These are phyloP conservation scores for Chloropsis hardwickii DNA, from an alignment of 2,113 vertebrate genomes.

Conservation along the genomic window DNA sequence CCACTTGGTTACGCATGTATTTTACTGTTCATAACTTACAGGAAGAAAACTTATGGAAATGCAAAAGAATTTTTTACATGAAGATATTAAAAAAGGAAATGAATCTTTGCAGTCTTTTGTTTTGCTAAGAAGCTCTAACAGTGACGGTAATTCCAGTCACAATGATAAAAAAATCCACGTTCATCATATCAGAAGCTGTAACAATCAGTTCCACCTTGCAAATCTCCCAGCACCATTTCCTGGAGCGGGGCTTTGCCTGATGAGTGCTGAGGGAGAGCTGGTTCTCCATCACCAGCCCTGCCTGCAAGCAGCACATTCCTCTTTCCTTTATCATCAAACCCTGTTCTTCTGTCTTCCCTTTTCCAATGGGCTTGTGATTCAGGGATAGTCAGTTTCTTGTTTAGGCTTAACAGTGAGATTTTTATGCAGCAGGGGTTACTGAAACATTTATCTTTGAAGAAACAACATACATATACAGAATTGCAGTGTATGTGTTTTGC, in stretches of 20 bases:
- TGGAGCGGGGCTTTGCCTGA: background rate
- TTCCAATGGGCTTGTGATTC: background rate
- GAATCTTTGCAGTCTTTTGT: background rate
- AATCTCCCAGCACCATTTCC: background rate
- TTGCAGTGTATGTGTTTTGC: background rate
- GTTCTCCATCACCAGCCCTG: background rate
- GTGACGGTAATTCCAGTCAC: background rate
- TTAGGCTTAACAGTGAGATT: background rate
- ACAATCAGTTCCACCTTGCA: background rate
- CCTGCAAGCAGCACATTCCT: background rate
- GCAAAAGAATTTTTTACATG: background rate
- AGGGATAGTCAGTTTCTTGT: background rate
- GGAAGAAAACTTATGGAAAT: background rate
- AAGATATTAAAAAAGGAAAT: background rate
- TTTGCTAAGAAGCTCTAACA: background rate
- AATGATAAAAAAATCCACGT: background rate
- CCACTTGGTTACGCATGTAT: background rate
- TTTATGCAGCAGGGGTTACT: background rate
- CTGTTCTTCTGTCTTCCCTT: background rate
- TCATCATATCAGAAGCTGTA: background rate
- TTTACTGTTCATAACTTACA: background rate
- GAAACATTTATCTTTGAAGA: background rate
- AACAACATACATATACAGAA: background rate
- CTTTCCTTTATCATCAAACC: background rate
- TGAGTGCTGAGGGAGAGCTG: background rate